phyloP scores from a whole-genome alignment of 2,888 invertebrate species.

The Chironomus tentans region DNA sequence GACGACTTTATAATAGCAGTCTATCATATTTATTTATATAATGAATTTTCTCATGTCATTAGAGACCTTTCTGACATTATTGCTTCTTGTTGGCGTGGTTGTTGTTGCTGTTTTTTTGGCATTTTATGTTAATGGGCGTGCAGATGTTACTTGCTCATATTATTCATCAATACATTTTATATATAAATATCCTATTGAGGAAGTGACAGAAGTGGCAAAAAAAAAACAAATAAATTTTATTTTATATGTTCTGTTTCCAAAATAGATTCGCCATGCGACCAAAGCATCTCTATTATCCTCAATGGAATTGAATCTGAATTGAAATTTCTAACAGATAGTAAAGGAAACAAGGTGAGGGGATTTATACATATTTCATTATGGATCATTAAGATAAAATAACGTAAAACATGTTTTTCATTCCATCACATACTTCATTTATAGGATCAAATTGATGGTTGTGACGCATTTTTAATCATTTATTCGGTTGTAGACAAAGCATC shows the following conservation, averaged over 20 bases:
- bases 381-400: background rate
- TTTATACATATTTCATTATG: background rate
- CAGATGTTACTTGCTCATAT: no score
- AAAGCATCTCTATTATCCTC: conserved; percentile 84
- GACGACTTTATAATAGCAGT: no score
- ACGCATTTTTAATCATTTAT: conserved; percentile 82
- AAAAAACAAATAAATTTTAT: conserved; percentile 13
- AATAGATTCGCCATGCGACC: conserved; percentile 48
- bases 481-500: conserved; percentile 86
- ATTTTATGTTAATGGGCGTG: conserved; percentile 5
- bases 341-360: conserved; percentile 39
- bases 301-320: conserved; percentile 91
- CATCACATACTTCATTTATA: conserved; percentile 37
- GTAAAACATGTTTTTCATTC: conserved; percentile 27
- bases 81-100: background rate
- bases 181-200: conserved; percentile 3
- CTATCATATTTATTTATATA: conserved; percentile 12
- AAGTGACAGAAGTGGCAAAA: no score
- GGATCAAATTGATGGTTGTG: conserved; percentile 69
- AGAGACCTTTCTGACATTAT: background rate
- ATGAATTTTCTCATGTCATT: conserved; percentile 5
- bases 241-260: conserved; percentile 34
- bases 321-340: conserved; percentile 57
- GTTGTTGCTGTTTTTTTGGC: background rate
- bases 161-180: no score